Percentiles rank a stretch among this genome's conserved stretches.
These are phyloP conservation scores for Sebastiscus tertius DNA, from an alignment of 2,797 vertebrate species.

Conservation along the genomic window DNA sequence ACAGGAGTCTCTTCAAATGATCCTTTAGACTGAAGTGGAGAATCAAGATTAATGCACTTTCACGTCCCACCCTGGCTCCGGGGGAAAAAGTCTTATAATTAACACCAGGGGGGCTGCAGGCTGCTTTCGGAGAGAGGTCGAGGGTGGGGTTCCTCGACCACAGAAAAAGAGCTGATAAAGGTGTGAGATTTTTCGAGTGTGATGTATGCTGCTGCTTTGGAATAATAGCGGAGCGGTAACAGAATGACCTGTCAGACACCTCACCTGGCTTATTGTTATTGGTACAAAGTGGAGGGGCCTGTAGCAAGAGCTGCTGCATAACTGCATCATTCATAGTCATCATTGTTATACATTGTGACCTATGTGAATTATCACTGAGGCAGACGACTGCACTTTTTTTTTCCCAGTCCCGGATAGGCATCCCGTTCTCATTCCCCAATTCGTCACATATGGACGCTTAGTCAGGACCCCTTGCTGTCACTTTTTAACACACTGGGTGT, in stretches of 20 bases:
- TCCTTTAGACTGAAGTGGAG: constrained; percentile 79
- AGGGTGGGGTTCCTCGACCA: constrained; percentile 49
- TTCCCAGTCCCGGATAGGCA: not conserved
- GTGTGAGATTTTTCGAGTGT: constrained; percentile 50
- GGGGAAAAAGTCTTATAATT: constrained; percentile 77
- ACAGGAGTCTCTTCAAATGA: constrained; percentile 81
- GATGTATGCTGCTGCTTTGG: constrained; percentile 46
- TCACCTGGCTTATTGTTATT: constrained; percentile 59
- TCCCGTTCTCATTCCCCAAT: not conserved
- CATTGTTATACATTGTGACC: constrained; percentile 30
- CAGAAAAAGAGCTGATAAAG: constrained; percentile 56
- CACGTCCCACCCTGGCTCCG: constrained; percentile 64
- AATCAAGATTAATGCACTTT: constrained; percentile 86
- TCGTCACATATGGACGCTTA: not conserved
- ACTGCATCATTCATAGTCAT: constrained; percentile 51
- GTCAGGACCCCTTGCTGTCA: not conserved
- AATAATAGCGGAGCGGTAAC: constrained; percentile 43
- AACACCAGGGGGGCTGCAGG: constrained; percentile 78
- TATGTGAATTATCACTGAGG: constrained; percentile 40
- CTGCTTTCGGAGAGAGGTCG: constrained; percentile 60
- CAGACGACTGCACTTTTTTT: not conserved
- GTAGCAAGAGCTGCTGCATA: constrained; percentile 42
- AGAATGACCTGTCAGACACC: constrained; percentile 55
- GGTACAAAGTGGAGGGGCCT: constrained; percentile 49
- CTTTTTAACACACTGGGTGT: not conserved